Conservation (phyloP, 2,113 vertebrate genomes). For the Phylloscopus trochiloides region DNA sequence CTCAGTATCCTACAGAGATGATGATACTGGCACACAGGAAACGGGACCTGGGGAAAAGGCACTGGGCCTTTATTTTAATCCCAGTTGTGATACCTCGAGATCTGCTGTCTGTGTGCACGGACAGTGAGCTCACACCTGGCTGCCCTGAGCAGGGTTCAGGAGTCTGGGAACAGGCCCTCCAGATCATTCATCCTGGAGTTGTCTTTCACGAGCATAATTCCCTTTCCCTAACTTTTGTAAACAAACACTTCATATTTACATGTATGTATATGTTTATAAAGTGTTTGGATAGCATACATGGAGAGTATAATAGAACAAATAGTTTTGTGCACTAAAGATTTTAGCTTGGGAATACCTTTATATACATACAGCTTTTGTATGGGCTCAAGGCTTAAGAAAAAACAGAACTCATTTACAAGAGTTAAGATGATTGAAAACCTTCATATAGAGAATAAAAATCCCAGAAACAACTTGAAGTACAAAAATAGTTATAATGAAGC, state of each 20-base stretch:
- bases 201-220: neutral
- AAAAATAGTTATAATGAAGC: neutral
- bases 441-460: neutral
- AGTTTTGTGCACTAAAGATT: neutral
- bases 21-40: fast-evolving
- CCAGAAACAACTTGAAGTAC: neutral
- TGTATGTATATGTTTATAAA: neutral
- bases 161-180: neutral
- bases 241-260: neutral
- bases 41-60: fast-evolving
- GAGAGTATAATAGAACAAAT: neutral
- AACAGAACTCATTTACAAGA: neutral
- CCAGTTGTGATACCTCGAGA: fast-evolving
- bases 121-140: neutral
- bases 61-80: neutral
- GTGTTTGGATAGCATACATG: neutral
- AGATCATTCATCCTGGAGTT: neutral
- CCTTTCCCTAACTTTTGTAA: neutral
- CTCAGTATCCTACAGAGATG: neutral
- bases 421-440: neutral
- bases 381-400: neutral
- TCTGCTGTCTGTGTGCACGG: too few species aligned
- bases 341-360: neutral
- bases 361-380: neutral
- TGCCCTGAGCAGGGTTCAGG: neutral